A percentile compares a stretch with the other conserved stretches of the same genome.
These are phyloP conservation scores for Machimus rusticus DNA, from an alignment of 2,888 invertebrate species.

Conservation along the genomic window DNA sequence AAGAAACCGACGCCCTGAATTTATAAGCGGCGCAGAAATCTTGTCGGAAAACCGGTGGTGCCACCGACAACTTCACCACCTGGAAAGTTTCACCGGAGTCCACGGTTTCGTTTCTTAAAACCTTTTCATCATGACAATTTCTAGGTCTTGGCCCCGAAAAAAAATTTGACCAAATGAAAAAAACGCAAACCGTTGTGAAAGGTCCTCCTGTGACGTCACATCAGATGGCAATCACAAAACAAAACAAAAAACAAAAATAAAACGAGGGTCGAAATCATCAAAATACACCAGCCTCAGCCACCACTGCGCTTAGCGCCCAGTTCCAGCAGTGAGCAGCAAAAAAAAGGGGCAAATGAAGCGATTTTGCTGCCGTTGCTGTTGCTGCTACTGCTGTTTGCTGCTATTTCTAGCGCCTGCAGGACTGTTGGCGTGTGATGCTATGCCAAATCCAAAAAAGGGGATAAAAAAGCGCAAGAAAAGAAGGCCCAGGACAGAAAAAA, in stretches of 20 bases:
- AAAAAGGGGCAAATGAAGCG: not conserved
- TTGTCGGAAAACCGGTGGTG: not conserved
- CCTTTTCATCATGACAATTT: not conserved
- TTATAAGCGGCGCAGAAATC: not conserved
- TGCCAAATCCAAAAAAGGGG: not conserved
- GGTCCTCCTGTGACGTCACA: not conserved
- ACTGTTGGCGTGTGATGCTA: not conserved
- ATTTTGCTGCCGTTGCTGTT: not conserved
- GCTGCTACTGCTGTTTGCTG: not conserved
- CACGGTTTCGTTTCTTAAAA: not conserved
- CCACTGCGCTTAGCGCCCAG: not conserved
- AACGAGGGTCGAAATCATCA: not conserved
- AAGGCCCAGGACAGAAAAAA: not conserved
- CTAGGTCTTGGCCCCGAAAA: not conserved
- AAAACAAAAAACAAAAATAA: not conserved
- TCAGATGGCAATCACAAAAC: not conserved
- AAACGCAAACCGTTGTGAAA: not conserved
- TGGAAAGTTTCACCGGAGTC: not conserved
- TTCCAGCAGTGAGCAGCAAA: not conserved
- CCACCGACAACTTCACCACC: not conserved
- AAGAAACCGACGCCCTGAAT: conserved; percentile 2
- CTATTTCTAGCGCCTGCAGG: conserved; percentile 1
- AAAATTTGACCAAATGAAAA: not conserved
- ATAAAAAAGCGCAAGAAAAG: not conserved
- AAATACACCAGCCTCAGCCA: not conserved